These are phyloP conservation scores for Spongilla lacustris DNA, from an alignment of 37 sponge, comb jelly and placozoan genomes.

Conservation along the genomic window DNA sequence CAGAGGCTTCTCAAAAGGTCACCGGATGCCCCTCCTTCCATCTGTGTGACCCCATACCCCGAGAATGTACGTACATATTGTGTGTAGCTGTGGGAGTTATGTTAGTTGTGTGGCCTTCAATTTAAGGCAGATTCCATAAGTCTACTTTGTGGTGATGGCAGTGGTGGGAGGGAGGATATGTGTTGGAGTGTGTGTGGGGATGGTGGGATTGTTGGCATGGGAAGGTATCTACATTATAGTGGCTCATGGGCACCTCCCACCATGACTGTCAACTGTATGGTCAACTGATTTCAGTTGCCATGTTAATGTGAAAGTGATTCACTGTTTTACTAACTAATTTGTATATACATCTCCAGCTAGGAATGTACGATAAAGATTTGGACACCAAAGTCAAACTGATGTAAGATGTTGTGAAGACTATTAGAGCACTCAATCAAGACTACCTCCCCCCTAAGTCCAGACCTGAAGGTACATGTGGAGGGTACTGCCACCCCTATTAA, in stretches of 20 bases:
- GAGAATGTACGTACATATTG: slow-evolving; percentile 48
- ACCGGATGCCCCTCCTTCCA: slow-evolving; percentile 64
- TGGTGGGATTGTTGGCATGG: too few species aligned
- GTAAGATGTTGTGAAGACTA: slow-evolving; percentile 80
- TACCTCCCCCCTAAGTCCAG: slow-evolving; percentile 80
- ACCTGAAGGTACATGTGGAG: slow-evolving; percentile 70
- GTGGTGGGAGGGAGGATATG: too few species aligned
- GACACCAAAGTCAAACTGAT: slow-evolving; percentile 70
- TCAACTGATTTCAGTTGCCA: too few species aligned
- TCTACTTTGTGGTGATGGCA: too few species aligned
- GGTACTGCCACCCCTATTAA: too few species aligned
- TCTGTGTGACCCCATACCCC: slow-evolving; percentile 86
- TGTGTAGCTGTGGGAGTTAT: neutral
- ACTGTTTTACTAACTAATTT: slow-evolving; percentile 13
- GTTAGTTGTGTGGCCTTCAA: too few species aligned
- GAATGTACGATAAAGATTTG: slow-evolving; percentile 48
- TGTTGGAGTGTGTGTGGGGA: too few species aligned
- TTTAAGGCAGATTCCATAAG: too few species aligned
- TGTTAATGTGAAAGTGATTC: neutral
- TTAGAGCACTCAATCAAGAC: slow-evolving; percentile 73
- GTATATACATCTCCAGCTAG: slow-evolving; percentile 44
- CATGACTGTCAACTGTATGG: too few species aligned
- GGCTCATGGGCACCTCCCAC: too few species aligned
- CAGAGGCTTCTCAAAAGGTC: slow-evolving; percentile 90
- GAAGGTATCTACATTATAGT: too few species aligned